phyloP scores from a whole-genome alignment of 2,113 vertebrate genomes.

The Mus spicilegus region DNA sequence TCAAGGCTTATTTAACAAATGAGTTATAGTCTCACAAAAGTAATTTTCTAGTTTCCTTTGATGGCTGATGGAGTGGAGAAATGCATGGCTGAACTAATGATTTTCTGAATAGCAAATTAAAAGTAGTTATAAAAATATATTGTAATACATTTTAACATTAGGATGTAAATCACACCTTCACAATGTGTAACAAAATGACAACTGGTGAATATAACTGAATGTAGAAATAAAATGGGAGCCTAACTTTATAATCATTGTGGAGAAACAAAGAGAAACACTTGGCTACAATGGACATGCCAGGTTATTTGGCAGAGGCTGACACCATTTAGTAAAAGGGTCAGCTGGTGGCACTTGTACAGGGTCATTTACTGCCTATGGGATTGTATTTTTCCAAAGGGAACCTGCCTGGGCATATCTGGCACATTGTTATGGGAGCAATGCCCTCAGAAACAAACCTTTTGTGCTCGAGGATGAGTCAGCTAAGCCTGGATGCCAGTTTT shows the following conservation, averaged over 20 bases:
- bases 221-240: not conserved
- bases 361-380: no score
- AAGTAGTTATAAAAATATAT: not conserved
- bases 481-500: not conserved
- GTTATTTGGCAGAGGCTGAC: not conserved
- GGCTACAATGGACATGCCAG: not conserved
- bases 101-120: constrained; percentile 14
- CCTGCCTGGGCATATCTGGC: not conserved
- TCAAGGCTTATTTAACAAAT: constrained; percentile 12
- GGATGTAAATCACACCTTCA: not conserved
- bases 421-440: not conserved
- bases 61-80: not conserved
- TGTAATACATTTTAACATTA: not conserved
- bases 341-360: not conserved
- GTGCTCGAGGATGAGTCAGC: not conserved
- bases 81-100: not conserved
- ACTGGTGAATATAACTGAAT: not conserved
- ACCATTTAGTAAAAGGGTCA: not conserved
- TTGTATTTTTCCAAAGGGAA: not conserved
- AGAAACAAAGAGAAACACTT: not conserved
- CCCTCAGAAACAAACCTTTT: constrained; percentile 16
- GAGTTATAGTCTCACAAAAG: not conserved
- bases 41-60: not conserved
- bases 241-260: not conserved
- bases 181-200: not conserved